A percentile compares a stretch with the other conserved stretches of the same genome.
Conservation (phyloP, 2,888 invertebrate species). For the Drosophila mercatorum region DNA sequence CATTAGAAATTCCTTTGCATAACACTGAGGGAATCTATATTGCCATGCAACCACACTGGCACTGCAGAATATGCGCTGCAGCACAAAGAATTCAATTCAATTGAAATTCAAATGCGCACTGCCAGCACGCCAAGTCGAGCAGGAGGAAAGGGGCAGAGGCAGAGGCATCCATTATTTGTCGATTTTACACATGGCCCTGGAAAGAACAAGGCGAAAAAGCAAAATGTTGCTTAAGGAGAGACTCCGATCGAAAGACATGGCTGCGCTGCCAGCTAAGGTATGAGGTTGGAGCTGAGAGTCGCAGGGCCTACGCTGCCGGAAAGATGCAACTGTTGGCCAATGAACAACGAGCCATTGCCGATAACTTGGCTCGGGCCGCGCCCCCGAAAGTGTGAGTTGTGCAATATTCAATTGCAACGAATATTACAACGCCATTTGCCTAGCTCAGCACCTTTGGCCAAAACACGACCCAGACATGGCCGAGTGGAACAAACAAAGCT, state of each 20-base stretch:
- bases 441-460: constrained; percentile 65
- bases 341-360: constrained; percentile 60
- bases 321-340: constrained; percentile 62
- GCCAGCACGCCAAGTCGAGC: constrained; percentile 52
- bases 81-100: constrained; percentile 79
- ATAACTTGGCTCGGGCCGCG: constrained; percentile 32
- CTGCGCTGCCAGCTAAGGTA: constrained; percentile 8
- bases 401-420: constrained; percentile 60
- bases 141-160: constrained; percentile 42
- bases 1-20: constrained; percentile 74
- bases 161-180: constrained; percentile 76
- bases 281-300: constrained; percentile 13
- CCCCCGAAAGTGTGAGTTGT: constrained; percentile 40
- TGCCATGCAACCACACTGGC: constrained; percentile 60
- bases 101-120: constrained; percentile 79
- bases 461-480: constrained; percentile 54
- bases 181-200: constrained; percentile 70
- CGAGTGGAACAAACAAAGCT: constrained; percentile 50
- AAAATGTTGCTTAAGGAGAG: constrained; percentile 12
- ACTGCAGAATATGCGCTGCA: constrained; percentile 63
- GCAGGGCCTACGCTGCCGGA: constrained; percentile 43
- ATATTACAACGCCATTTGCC: constrained; percentile 72
- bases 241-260: constrained; percentile 4
- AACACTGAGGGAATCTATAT: constrained; percentile 69
- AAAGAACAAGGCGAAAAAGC: constrained; percentile 15